Conservation (phyloP, 1,140 invertebrate species). For the Drosophila lacteicornis region DNA sequence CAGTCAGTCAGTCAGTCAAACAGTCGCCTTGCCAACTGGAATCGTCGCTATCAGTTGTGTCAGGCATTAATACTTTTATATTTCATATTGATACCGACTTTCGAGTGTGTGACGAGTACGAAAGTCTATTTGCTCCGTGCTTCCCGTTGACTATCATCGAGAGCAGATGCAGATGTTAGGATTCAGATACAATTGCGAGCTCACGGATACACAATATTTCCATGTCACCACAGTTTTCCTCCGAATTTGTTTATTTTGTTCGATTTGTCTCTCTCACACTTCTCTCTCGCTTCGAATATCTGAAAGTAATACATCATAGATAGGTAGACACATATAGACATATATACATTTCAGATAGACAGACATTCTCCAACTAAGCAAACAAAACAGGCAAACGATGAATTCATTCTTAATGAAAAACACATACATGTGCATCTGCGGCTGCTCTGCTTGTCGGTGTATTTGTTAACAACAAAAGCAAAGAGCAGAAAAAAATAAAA, state of each 20-base stretch:
- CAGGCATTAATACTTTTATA: conserved; percentile 53
- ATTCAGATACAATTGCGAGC: conserved; percentile 20
- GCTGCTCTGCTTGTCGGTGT: conserved; percentile 8
- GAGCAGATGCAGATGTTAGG: conserved; percentile 24
- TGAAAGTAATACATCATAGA: conserved; percentile 48
- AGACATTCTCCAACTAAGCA: conserved; percentile 39
- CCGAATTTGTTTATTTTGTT: conserved; percentile 36
- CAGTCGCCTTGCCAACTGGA: conserved; percentile 35
- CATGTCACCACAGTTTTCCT: conserved; percentile 8
- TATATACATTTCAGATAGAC: conserved; percentile 9
- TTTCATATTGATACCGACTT: conserved; percentile 34
- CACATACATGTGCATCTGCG: conserved; percentile 21
- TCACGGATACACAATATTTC: conserved; percentile 5
- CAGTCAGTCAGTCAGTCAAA: conserved; percentile 43
- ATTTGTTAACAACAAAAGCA: conserved; percentile 43
- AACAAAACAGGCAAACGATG: conserved; percentile 39
- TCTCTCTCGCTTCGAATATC: conserved; percentile 6
- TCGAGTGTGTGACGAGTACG: conserved; percentile 4
- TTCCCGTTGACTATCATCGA: conserved; percentile 1
- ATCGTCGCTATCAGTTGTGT: conserved; percentile 56
- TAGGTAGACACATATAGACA: conserved; percentile 14
- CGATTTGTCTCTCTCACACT: background rate
- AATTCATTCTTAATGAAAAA: conserved; percentile 79
- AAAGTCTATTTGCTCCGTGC: conserved; percentile 16
- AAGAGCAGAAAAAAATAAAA: conserved; percentile 17